Evolutionary conservation across 2,113 vertebrate species (phyloP).

Genomic region (Dissostichus mawsoni): DNA sequence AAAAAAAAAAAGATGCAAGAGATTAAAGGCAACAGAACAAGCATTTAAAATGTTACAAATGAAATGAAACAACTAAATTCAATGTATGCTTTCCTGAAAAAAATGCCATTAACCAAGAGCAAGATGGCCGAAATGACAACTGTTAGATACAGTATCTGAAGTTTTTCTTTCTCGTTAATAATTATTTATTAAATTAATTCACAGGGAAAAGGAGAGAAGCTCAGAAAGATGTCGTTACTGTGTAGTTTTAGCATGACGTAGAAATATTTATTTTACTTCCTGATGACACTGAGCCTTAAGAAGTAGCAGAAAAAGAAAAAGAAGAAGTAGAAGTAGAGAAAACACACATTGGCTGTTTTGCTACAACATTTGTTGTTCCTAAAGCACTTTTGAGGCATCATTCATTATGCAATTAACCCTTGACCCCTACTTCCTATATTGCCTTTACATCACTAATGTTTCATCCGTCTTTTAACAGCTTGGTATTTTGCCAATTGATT

Average conservation of each 20-base stretch:
- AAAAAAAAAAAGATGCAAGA: not conserved
- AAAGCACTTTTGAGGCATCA: not conserved
- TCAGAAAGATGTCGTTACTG: not conserved
- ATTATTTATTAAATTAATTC: not conserved
- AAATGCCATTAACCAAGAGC: not conserved
- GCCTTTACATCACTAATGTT: not conserved
- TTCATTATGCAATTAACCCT: not conserved
- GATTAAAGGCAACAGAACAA: not conserved
- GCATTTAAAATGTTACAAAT: not conserved
- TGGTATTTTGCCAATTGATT: slow-evolving; percentile 13
- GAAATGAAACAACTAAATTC: not conserved
- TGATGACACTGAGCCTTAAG: not conserved
- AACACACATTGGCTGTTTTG: not conserved
- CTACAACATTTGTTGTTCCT: not conserved
- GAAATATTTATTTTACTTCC: not conserved
- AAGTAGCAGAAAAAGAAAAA: not conserved
- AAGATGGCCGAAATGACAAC: not conserved
- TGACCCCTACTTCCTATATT: not conserved
- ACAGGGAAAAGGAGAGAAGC: not conserved
- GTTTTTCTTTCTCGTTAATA: too few species aligned
- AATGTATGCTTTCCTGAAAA: too few species aligned
- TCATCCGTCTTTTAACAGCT: not conserved
- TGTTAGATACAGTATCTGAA: too few species aligned
- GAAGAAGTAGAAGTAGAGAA: not conserved
- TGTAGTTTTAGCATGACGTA: too few species aligned